Percentiles rank a stretch among this genome's conserved stretches.
Evolutionary conservation across 2,797 vertebrate genomes (phyloP).

Genomic region (Anabas testudineus): DNA sequence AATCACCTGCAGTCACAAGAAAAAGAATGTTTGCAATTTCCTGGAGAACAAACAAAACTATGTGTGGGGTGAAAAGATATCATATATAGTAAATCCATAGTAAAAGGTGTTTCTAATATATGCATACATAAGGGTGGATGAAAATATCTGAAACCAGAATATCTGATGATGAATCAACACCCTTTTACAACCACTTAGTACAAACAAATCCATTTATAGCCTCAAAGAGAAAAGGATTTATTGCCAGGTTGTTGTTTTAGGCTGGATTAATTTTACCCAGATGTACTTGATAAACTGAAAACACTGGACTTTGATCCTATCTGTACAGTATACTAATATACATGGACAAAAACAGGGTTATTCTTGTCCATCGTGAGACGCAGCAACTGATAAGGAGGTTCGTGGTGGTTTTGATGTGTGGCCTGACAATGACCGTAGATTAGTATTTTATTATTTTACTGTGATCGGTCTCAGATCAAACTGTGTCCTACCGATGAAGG

Average conservation of each 20-base stretch:
- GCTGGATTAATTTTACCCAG: background rate
- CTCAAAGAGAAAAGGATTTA: background rate
- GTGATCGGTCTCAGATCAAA: background rate
- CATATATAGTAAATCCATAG: too few species aligned
- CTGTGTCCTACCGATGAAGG: slow-evolving; percentile 83
- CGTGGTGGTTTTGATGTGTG: background rate
- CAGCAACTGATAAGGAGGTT: slow-evolving; percentile 9
- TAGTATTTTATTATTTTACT: background rate
- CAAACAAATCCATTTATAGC: background rate
- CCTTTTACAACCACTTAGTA: background rate
- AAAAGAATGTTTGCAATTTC: too few species aligned
- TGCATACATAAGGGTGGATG: too few species aligned
- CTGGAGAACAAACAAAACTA: too few species aligned
- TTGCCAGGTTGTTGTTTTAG: background rate
- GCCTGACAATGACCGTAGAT: background rate
- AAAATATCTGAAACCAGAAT: background rate
- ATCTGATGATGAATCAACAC: background rate
- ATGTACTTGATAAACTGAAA: background rate
- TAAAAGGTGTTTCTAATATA: background rate
- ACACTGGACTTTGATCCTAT: too few species aligned
- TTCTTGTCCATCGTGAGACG: background rate
- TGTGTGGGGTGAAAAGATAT: too few species aligned
- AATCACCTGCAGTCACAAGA: too few species aligned
- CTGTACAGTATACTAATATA: background rate
- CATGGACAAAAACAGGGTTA: background rate